Base-by-base conservation (phyloP, 2,888 invertebrate species). In the Clostera curtula region DNA sequence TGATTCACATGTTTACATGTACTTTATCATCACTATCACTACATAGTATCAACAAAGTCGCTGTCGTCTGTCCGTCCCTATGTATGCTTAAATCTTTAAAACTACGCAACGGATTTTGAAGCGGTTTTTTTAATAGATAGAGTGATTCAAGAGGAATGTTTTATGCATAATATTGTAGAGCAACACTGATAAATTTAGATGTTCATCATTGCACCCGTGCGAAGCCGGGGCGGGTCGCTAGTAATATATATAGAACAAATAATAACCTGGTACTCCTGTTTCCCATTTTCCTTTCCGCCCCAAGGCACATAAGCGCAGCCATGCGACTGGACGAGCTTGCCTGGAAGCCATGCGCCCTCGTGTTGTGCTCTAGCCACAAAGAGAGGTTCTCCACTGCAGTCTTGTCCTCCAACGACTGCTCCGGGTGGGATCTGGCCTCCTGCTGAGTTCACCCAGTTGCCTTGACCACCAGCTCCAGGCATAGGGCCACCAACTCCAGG, bases 281-380 rank as follows among this genome's bases (percentile, higher is more conserved):
- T 91, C 31, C 89, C 88, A 46, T 94, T 91, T 58, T 95, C 95
- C 17, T 73, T 80, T 9, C 95, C 94, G 3, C 94, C 95, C 92
- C 93, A 95, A 10, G 95, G 85, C 2, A 95, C 73, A 58, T 92
- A 95, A 8, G 90, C 89, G 19, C 89, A 89, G 12, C 91, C 90
- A 57, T 95, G 95, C 7, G 92, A 89, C 4, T 90, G 86, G 27
- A 90, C 86, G 19, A 93, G 68, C 71, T 95, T 95, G 28, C 95
- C 95, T 24, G 95, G 95, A 40, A 95, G 83, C 20, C 92, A 65
- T 25, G 89, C 93, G 7, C 93, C 93, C 52, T 92, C 91, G 59
- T 93, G 93, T 25, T 83, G 82, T 1, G 93, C 92, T 43, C 95
- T 85, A 15, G 89, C 89, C 1, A 93, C 88, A 62, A 86, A 92